Base-by-base conservation (phyloP, 1,140 invertebrate species). In the Rhynchophorus ferrugineus region DNA sequence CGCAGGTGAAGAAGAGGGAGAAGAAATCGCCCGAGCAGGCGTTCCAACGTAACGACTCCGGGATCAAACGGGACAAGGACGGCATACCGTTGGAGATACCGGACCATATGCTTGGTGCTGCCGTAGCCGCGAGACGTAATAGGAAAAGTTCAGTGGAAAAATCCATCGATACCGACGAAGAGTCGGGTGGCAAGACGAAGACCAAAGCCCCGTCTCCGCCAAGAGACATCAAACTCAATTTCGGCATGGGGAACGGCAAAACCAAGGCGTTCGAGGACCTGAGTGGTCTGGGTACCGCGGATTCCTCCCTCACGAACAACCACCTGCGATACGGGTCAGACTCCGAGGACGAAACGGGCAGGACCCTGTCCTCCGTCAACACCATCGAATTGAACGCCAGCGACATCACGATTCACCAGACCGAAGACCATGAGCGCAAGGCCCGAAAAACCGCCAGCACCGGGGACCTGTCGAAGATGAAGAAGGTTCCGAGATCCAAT, bases 391-490 rank as follows among this genome's bases (percentile, higher is more conserved):
- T 86, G 7, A 83, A 85, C 63, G 75, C 84, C 1, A 79, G 82
- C 35, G 82, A 86, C 56, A 83, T 86, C 34, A 86, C 82, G 1
- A 81, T 87, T 24, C 84, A 86, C 61, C 82, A 84, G 59, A 71
- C 71, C 13, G 69, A 71, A 18, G 74, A 78, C 69, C 70, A 75
- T 1, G 76, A 79, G 47, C 80, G 84, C 51, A 78, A 80, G 56
- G 83, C 82, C 58, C 73, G 86, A 19, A 88, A 87, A 73, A 85
- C 87, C 1, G 83, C 85, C 0, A 89, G 87, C 46, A 71, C 89
- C 2, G 87, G 86, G 2, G 88, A 90, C 68, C 68, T 90, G 21
- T 87, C 85, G 0, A 82, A 81, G 65, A 80, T 88, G 54, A 82
- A 85, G 56, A 71, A 76, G 2, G 72, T 70, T 51, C 57, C 69